These are phyloP conservation scores for Folsomia candida DNA, from an alignment of 2,888 invertebrate species.

Conservation along the genomic window DNA sequence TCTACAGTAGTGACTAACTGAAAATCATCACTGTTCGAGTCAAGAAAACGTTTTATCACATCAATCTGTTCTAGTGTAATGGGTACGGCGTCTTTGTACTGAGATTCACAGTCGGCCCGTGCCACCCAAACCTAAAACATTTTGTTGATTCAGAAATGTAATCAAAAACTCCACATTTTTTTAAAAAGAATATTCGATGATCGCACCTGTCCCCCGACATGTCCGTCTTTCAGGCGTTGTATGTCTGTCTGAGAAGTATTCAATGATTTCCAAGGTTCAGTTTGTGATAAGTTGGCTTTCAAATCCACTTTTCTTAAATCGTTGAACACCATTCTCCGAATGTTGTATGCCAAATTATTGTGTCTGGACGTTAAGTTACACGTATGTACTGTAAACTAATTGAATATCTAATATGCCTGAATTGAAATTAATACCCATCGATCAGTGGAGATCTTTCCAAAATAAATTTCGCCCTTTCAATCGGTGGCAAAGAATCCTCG, in stretches of 20 bases:
- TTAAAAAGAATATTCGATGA: neutral
- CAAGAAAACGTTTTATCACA: conserved; percentile 53
- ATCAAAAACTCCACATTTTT: neutral
- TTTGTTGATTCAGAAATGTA: neutral
- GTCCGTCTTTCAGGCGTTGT: conserved; percentile 54
- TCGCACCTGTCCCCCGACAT: conserved; percentile 55
- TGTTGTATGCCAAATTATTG: conserved; percentile 53
- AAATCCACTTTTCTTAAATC: conserved; percentile 52
- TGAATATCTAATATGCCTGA: neutral
- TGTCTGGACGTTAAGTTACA: conserved; percentile 48
- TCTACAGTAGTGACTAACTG: conserved; percentile 52
- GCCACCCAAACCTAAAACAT: conserved; percentile 52
- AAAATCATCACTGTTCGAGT: conserved; percentile 52
- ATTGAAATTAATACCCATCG: conserved; percentile 45
- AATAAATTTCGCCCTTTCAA: conserved; percentile 42
- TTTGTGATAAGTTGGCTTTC: conserved; percentile 49
- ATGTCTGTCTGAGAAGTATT: conserved; percentile 54
- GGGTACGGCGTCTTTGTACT: conserved; percentile 54
- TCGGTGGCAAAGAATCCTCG: conserved; percentile 33
- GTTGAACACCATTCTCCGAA: conserved; percentile 51
- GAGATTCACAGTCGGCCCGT: conserved; percentile 52
- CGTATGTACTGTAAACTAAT: neutral
- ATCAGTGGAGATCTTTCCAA: conserved; percentile 47
- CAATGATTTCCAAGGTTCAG: conserved; percentile 49
- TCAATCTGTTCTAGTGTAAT: conserved; percentile 55